These are phyloP conservation scores for Stenodera caucasica DNA, from an alignment of 2,888 invertebrate genomes.

Conservation along the genomic window DNA sequence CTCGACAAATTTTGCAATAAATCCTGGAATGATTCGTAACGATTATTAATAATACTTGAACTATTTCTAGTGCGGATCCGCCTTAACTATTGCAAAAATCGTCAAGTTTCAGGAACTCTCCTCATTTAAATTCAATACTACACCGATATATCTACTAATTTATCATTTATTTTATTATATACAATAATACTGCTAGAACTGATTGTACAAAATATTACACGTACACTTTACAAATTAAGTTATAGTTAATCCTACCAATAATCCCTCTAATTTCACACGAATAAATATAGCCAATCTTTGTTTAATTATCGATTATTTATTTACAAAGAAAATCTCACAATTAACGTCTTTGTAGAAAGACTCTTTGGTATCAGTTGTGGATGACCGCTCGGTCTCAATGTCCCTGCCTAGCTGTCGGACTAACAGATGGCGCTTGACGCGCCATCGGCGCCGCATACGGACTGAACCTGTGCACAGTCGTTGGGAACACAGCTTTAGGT, in stretches of 20 bases:
- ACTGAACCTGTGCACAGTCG: conserved; percentile 55
- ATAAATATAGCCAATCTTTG: conserved; percentile 25
- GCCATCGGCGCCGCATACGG: conserved; percentile 52
- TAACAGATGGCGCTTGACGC: conserved; percentile 38
- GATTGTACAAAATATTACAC: conserved; percentile 44
- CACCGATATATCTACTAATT: conserved; percentile 22
- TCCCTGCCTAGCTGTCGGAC: conserved; percentile 41
- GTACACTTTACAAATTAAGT: conserved; percentile 30
- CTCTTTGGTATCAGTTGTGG: conserved; percentile 44
- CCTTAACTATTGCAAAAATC: neutral
- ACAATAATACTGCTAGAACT: conserved; percentile 47
- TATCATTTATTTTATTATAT: conserved; percentile 28
- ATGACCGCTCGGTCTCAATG: conserved; percentile 41
- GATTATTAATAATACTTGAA: neutral
- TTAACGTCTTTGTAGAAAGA: conserved; percentile 42
- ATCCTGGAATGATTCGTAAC: neutral
- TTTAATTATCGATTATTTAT: conserved; percentile 27
- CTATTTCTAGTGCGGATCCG: neutral
- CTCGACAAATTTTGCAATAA: neutral
- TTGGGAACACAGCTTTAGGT: conserved; percentile 56
- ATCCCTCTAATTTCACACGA: conserved; percentile 26
- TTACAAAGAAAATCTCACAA: conserved; percentile 37
- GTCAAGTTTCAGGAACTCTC: conserved; percentile 5
- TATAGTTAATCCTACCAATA: conserved; percentile 33
- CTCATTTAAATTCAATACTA: conserved; percentile 15